Conservation (phyloP, 2,797 vertebrate species). For the Balearica regulorum region DNA sequence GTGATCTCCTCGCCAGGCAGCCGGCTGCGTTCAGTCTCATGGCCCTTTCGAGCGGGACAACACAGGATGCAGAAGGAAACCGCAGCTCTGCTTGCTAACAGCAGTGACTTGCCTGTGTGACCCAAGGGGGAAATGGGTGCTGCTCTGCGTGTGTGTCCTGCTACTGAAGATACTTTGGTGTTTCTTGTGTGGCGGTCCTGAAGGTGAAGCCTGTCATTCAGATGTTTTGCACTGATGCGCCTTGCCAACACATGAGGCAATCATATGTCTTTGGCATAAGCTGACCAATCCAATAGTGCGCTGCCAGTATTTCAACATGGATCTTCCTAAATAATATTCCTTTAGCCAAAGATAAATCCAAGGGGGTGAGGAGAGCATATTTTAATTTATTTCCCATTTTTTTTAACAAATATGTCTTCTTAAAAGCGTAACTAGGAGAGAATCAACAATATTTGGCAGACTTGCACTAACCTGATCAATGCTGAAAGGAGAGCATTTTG, state of each 20-base stretch:
- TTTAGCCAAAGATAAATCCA: background rate
- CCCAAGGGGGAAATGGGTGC: background rate
- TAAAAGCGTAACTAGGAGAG: background rate
- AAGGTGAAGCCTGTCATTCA: background rate
- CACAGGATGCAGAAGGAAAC: fast-evolving
- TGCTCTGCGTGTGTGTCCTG: fast-evolving
- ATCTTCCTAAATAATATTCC: background rate
- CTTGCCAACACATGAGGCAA: background rate
- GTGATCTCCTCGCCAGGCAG: fast-evolving
- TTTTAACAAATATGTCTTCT: background rate
- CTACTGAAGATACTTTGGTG: background rate
- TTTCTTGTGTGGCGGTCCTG: background rate
- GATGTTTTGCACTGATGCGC: background rate
- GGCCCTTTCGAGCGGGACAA: fast-evolving
- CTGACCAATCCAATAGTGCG: background rate
- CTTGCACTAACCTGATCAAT: background rate
- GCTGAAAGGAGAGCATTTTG: background rate
- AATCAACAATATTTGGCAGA: background rate
- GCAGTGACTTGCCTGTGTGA: background rate
- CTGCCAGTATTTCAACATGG: background rate
- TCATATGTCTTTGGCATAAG: background rate
- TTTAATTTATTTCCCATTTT: background rate
- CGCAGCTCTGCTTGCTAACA: background rate
- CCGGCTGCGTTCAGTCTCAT: background rate
- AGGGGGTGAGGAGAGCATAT: background rate